Base-by-base conservation (phyloP, 2,888 invertebrate genomes). In the Proisotoma minuta region DNA sequence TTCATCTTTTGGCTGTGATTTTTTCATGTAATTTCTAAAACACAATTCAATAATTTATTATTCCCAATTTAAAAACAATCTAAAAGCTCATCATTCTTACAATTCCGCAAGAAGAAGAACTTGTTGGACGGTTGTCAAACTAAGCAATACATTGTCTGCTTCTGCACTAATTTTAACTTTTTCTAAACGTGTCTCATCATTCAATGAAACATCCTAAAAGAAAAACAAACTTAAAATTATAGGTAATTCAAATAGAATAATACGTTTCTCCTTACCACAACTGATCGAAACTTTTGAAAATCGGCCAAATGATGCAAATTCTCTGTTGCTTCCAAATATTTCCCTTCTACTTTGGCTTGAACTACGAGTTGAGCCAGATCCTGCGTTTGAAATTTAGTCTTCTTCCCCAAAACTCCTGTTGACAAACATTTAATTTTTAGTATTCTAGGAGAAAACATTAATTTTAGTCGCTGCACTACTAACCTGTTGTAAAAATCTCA, bases 161-260 rank as follows among this genome's bases (percentile, higher is more conserved):
- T 79, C 78, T 69, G 87, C 85, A 3, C 82, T 78, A 76, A 89
- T 92, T 65, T 85, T 80, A 52, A 94, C 85, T 70, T 84, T 84
- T 74, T 94, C 87, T 43, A 96, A 80, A 58, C 94, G 82, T 1
- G 91, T 85, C 73, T 97, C 96, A 79, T 97, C 96, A 67, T 91
- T 84, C 26, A 95, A 78, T 50, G 84, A 81, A 2, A 94, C 76
- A 68, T 90, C 84, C 68, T 83, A 50, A 8, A 73, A 72, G 52
- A 73, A 54, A 43, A 15, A 39, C 26, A 52, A 52, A n/a, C n/a
- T n/a, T n/a, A n/a, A n/a, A n/a, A n/a, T n/a, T n/a, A n/a, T n/a
- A n/a, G n/a, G n/a, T n/a, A 20, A 48, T 22, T 40, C 23, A 57
- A 24, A 28, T 28, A 22, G 15, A 23, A 5, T 50, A 50, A n/a